Conservation (phyloP, 2,113 vertebrate genomes). For the Megaceryle maxima region DNA sequence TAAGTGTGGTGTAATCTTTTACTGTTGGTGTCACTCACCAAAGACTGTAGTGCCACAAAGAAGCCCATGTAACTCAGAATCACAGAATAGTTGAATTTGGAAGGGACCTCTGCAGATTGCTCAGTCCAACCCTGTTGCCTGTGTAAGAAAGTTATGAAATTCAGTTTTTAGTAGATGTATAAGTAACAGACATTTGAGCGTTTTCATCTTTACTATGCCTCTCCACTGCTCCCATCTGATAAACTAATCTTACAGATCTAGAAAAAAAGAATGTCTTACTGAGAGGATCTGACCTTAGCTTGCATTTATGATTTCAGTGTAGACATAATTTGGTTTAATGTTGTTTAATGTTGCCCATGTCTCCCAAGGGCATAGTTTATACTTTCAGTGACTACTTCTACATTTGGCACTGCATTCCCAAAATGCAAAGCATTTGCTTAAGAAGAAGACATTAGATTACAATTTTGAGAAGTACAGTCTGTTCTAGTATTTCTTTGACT, state of each 20-base stretch:
- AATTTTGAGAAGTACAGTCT: not conserved
- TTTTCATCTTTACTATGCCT: not conserved
- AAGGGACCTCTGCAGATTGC: not conserved
- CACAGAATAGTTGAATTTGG: not conserved
- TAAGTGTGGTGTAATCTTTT: not conserved
- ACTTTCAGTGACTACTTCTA: not conserved
- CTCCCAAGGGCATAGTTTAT: not conserved
- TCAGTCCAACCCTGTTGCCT: not conserved
- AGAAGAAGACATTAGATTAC: not conserved
- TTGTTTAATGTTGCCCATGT: not conserved
- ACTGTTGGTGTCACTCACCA: not conserved
- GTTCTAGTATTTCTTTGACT: not conserved
- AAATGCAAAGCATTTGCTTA: not conserved
- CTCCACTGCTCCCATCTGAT: not conserved
- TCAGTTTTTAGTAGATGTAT: not conserved
- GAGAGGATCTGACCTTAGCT: not conserved
- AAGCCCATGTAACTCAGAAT: not conserved
- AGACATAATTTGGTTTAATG: not conserved
- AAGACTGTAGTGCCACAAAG: not conserved
- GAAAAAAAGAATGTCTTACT: not conserved
- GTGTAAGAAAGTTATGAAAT: not conserved
- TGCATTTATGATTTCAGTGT: not conserved
- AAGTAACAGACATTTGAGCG: not conserved
- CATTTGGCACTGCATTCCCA: not conserved
- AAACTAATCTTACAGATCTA: not conserved